Percentiles rank a stretch among this genome's conserved stretches.
These are phyloP conservation scores for Homalodisca vitripennis DNA, from an alignment of 1,140 invertebrate genomes.

Conservation along the genomic window DNA sequence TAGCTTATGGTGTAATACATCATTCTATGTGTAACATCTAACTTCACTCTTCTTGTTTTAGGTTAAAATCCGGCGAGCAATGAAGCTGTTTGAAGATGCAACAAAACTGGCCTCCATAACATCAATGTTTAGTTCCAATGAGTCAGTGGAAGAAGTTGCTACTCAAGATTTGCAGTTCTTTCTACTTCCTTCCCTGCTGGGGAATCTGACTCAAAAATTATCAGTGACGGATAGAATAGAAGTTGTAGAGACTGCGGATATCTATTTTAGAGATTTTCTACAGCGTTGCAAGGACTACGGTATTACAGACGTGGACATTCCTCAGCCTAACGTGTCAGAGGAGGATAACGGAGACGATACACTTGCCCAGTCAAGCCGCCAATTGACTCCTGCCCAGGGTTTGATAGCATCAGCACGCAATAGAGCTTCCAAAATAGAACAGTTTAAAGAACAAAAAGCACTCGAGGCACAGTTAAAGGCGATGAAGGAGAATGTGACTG, in stretches of 20 bases:
- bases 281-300: conserved; percentile 76
- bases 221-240: conserved; percentile 61
- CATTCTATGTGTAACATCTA: no score
- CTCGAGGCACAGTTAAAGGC: conserved; percentile 66
- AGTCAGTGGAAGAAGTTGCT: conserved; percentile 81
- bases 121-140: conserved; percentile 85
- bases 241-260: conserved; percentile 68
- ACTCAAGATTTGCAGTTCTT: conserved; percentile 84
- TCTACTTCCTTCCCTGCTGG: conserved; percentile 79
- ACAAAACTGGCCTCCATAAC: conserved; percentile 75
- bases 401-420: conserved; percentile 42
- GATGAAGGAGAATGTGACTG: conserved; percentile 56
- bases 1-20: no score
- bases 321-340: conserved; percentile 39
- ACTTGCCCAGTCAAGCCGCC: conserved; percentile 29
- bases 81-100: conserved; percentile 71
- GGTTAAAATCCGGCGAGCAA: conserved; percentile 65
- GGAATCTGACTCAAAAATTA: conserved; percentile 69
- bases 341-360: conserved; percentile 38
- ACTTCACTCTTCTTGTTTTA: no score
- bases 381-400: conserved; percentile 32
- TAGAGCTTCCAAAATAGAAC: conserved; percentile 73
- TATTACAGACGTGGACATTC: conserved; percentile 62
- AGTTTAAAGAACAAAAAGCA: conserved; percentile 78
- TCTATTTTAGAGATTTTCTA: conserved; percentile 85